Evolutionary conservation across 2,797 vertebrate species (phyloP).

Genomic region (Siniperca obscura): DNA sequence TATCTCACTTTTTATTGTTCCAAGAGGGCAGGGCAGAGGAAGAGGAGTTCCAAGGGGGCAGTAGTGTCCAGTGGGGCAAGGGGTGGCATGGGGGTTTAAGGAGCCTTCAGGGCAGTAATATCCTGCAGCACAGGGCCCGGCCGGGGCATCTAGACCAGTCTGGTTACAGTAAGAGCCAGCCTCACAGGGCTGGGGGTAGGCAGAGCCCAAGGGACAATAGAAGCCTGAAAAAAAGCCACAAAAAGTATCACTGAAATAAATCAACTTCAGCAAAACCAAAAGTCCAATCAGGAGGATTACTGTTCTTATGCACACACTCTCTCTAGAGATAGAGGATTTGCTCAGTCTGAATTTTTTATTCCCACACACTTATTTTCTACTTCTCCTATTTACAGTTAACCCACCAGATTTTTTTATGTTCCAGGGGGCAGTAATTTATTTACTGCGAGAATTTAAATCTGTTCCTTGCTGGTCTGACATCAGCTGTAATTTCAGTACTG

Average conservation of each 20-base stretch:
- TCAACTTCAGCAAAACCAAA: constrained; percentile 20
- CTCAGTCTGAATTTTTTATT: constrained; percentile 25
- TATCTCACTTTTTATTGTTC: constrained; percentile 84
- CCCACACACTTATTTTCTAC: constrained; percentile 7
- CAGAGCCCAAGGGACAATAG: constrained; percentile 87
- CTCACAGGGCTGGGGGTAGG: constrained; percentile 86
- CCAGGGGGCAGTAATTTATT: constrained; percentile 41
- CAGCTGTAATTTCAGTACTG: constrained; percentile 26
- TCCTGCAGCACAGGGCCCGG: constrained; percentile 80
- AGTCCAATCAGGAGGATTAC: constrained; percentile 30
- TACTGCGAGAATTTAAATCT: constrained; percentile 27
- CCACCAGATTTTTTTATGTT: constrained; percentile 8
- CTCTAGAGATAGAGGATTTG: constrained; percentile 31
- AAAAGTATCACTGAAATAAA: constrained; percentile 32
- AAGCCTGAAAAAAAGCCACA: constrained; percentile 81
- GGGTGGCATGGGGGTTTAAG: constrained; percentile 59
- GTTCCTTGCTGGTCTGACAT: constrained; percentile 38
- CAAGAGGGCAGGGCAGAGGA: constrained; percentile 88
- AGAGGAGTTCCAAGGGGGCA: constrained; percentile 87
- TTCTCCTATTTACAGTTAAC: constrained; percentile 24
- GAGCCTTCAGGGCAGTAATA: constrained; percentile 84
- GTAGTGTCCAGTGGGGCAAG: constrained; percentile 88
- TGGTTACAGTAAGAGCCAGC: constrained; percentile 85
- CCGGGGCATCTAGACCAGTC: constrained; percentile 81
- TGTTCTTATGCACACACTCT: background rate